Evolutionary conservation across 2,888 invertebrate species (phyloP).

Genomic region (Campaea margaritaria): DNA sequence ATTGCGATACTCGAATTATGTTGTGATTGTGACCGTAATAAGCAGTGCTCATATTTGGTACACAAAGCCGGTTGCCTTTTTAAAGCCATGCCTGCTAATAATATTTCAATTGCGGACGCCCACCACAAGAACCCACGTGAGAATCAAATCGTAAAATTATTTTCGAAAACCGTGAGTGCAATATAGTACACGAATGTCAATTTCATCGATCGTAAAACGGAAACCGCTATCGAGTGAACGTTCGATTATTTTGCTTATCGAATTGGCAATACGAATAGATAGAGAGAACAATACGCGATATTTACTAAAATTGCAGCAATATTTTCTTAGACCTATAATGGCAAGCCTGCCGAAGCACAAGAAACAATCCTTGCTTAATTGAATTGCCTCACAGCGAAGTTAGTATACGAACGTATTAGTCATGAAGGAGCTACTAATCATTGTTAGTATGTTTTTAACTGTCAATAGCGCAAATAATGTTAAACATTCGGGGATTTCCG

Average conservation of each 20-base stretch:
- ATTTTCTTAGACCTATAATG: constrained; percentile 43
- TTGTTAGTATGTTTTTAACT: constrained; percentile 33
- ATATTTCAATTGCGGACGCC: constrained; percentile 35
- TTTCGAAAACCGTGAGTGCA: constrained; percentile 25
- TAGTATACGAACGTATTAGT: constrained; percentile 48
- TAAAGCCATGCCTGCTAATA: constrained; percentile 28
- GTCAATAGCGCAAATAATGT: constrained; percentile 40
- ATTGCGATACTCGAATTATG: constrained; percentile 48
- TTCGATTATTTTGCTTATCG: constrained; percentile 19
- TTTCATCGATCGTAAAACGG: constrained; percentile 7
- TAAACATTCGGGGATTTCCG: constrained; percentile 50
- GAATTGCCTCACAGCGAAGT: constrained; percentile 53
- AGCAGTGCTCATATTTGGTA: constrained; percentile 38
- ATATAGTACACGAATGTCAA: constrained; percentile 18
- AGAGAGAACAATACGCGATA: constrained; percentile 33
- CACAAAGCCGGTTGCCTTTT: constrained; percentile 31
- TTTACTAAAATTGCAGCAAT: constrained; percentile 39
- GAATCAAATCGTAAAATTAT: constrained; percentile 23
- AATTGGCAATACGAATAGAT: constrained; percentile 8
- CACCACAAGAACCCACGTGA: constrained; percentile 31
- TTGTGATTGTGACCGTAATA: constrained; percentile 47
- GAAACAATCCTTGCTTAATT: constrained; percentile 58
- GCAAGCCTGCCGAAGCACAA: constrained; percentile 42
- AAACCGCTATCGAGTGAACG: constrained; percentile 16
- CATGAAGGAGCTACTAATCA: constrained; percentile 48